phyloP scores from a whole-genome alignment of 2,888 invertebrate species.

The Aspidiotus rigidus region DNA sequence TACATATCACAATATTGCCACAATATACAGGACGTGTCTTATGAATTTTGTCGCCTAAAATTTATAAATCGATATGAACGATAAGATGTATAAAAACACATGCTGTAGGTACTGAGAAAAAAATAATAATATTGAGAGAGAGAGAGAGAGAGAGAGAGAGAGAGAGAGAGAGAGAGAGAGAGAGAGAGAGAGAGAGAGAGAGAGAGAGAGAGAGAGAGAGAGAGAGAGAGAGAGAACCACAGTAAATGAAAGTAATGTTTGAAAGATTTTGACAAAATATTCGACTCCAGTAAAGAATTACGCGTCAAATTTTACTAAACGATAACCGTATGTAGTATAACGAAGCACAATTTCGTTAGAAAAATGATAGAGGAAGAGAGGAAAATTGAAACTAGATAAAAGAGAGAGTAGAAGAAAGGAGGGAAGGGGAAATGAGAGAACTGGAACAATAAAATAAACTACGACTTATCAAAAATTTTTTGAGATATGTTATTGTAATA shows the following conservation, averaged over 20 bases:
- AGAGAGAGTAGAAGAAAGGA: too few relatives aligned
- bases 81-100: not conserved
- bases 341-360: not conserved
- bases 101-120: too few relatives aligned
- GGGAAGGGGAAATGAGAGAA: too few relatives aligned
- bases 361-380: conserved; percentile 7
- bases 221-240: not conserved
- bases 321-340: too few relatives aligned
- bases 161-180: not conserved
- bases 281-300: too few relatives aligned
- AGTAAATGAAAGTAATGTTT: too few relatives aligned
- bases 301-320: too few relatives aligned
- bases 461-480: not conserved
- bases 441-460: too few relatives aligned
- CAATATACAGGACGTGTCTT: conserved; percentile 11
- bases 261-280: too few relatives aligned
- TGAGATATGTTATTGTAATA: conserved; percentile 17
- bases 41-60: conserved; percentile 17
- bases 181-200: not conserved
- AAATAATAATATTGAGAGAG: conserved; percentile 3
- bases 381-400: not conserved
- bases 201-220: not conserved
- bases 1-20: conserved; percentile 34
- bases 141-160: not conserved
- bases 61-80: conserved; percentile 16